phyloP scores from a whole-genome alignment of 2,797 vertebrate genomes.

The Galagoides demidoff region DNA sequence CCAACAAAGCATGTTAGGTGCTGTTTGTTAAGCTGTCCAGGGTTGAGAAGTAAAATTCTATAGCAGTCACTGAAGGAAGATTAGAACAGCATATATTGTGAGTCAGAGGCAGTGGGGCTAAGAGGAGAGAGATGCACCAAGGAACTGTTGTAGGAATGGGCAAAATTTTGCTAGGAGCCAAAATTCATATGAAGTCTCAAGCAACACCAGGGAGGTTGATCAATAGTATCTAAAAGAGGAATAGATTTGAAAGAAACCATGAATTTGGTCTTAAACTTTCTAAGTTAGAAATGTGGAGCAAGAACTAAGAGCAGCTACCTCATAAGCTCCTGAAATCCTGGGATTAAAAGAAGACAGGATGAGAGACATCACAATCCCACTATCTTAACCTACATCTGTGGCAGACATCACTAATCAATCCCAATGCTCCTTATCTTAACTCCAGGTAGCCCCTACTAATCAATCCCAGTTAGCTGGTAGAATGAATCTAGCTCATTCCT shows the following conservation, averaged over 20 bases:
- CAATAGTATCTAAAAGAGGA: neutral
- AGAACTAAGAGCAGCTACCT: neutral
- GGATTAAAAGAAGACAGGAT: neutral
- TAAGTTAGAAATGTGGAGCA: neutral
- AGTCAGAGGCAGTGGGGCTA: neutral
- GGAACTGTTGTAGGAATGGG: neutral
- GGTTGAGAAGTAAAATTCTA: neutral
- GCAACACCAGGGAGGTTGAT: neutral
- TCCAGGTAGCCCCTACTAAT: neutral
- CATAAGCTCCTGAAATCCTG: neutral
- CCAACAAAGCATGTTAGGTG: neutral
- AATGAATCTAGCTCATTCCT: neutral
- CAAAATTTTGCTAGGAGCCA: neutral
- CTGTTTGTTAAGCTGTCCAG: neutral
- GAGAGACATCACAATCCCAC: neutral
- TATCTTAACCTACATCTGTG: neutral
- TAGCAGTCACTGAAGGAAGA: neutral
- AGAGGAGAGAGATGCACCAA: neutral
- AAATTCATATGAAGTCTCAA: neutral
- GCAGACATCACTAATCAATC: slow-evolving; percentile 3
- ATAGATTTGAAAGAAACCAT: neutral
- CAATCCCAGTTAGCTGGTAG: neutral
- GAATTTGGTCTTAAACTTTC: neutral
- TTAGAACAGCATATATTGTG: neutral
- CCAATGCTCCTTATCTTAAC: neutral